phyloP scores from a whole-genome alignment of 2,888 invertebrate genomes.

The Morpho achilles region DNA sequence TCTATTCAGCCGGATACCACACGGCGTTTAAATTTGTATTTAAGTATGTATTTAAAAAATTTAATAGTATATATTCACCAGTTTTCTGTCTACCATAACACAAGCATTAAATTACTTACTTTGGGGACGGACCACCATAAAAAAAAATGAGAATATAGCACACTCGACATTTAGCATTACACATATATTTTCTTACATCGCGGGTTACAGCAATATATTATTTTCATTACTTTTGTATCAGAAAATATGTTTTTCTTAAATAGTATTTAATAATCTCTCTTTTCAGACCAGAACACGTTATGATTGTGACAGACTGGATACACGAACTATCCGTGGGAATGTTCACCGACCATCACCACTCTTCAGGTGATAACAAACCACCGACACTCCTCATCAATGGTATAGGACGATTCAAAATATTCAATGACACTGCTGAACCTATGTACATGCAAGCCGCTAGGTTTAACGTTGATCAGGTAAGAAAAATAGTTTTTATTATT shows the following conservation, averaged over 20 bases:
- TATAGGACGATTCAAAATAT: constrained; percentile 80
- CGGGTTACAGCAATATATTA: no score
- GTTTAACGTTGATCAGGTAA: constrained; percentile 84
- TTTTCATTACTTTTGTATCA: no score
- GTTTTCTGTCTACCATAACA: no score
- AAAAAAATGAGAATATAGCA: no score
- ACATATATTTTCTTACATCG: no score
- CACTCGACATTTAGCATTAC: no score
- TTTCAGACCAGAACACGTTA: constrained; percentile 82
- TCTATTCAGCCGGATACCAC: no score
- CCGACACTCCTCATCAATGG: constrained; percentile 91
- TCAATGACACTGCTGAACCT: constrained; percentile 51
- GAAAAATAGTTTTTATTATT: neutral
- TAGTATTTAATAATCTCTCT: neutral
- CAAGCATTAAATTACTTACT: no score
- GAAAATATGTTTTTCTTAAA: neutral
- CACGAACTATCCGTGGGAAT: constrained; percentile 84
- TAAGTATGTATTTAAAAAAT: no score
- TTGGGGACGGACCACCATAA: no score
- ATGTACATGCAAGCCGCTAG: constrained; percentile 79
- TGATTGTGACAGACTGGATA: constrained; percentile 91
- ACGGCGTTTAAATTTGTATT: no score
- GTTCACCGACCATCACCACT: constrained; percentile 92
- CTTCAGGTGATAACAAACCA: constrained; percentile 89
- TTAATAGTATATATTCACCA: no score